Evolutionary conservation across 2,797 vertebrate species (phyloP), one percentile per base, ranked within the genome.

Genomic region (Tapera naevia): DNA sequence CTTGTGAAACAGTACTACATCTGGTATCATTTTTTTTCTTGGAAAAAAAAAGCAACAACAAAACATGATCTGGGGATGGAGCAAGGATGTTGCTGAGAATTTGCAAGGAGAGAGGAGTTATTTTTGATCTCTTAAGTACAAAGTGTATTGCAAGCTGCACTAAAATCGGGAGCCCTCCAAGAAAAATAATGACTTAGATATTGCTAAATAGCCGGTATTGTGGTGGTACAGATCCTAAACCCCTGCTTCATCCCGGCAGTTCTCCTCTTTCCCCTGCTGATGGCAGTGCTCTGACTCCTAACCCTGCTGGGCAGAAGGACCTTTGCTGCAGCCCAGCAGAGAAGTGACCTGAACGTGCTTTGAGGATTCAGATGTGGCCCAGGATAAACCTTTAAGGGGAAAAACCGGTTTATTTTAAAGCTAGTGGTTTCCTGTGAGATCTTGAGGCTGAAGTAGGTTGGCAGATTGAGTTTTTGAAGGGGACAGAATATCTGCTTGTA

Each of bases 201-300:
- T 7, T 11, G 80, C 32, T 73, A 1, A 83, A 32, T 1, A 7
- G 8, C 15, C 43, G 14, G 65, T 4, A 8, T 3, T 2, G 8
- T 2, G 58, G 2, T 17, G 53, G 11, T 46, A 3, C 0, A 6
- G 60, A 46, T n/a, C 13, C 28, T 1, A 5, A 32, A 39, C 3
- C 30, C 21, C 33, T 7, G n/a, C 46, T 14, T 0, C 4, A 41
- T 17, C 12, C 33, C 30, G 30, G 93, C 66, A 75, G 24, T 95
- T 94, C 93, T 48, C 10, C 61, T 57, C 39, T 70, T 61, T 74
- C 19, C 66, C 96, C 95, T 94, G 89, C 71, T 35, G 95, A 91
- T 94, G 94, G 96, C 97, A 93, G 57, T 91, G 78, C 90, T 93
- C 57, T 1, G 80, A 57, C 73, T 91, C 28, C 28, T 3, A 64